phyloP scores from a whole-genome alignment of 1,140 invertebrate genomes.

The Saccostrea echinata region DNA sequence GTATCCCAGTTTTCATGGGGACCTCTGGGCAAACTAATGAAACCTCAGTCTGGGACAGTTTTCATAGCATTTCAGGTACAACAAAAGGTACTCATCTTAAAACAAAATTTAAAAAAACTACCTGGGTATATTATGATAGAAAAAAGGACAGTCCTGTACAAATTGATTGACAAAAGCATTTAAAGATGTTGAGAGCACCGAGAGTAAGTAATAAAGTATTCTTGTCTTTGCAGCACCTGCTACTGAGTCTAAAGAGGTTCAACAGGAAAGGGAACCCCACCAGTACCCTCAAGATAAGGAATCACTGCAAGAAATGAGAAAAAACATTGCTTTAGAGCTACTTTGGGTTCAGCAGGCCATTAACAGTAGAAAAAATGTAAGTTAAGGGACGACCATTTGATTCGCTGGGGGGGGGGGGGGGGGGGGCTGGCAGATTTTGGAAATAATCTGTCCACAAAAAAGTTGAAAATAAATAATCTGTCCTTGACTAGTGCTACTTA shows the following conservation, averaged over 20 bases:
- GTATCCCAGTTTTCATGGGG: neutral
- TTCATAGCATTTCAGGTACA: slow-evolving; percentile 24
- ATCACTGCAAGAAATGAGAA: slow-evolving; percentile 64
- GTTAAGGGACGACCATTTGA: too few relatives aligned
- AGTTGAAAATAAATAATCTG: too few relatives aligned
- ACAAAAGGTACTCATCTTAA: too few relatives aligned
- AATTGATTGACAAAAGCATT: neutral
- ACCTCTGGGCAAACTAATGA: slow-evolving; percentile 53
- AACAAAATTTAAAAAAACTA: too few relatives aligned
- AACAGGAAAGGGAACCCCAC: too few relatives aligned
- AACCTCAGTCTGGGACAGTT: slow-evolving; percentile 70
- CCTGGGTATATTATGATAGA: neutral
- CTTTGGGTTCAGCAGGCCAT: slow-evolving; percentile 77
- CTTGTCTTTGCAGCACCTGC: slow-evolving; percentile 4
- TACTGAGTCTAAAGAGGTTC: neutral
- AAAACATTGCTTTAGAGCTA: slow-evolving; percentile 73
- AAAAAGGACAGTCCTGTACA: neutral
- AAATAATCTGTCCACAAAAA: too few relatives aligned
- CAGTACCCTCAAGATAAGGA: slow-evolving; percentile 49
- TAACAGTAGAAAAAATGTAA: slow-evolving; percentile 76
- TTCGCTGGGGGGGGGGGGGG: too few relatives aligned
- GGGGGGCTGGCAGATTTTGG: too few relatives aligned
- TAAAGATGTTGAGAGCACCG: neutral
- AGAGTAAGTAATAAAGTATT: neutral
- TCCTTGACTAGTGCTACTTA: too few relatives aligned